Evolutionary conservation across 2,797 vertebrate species (phyloP).

Genomic region (Helostoma temminkii): DNA sequence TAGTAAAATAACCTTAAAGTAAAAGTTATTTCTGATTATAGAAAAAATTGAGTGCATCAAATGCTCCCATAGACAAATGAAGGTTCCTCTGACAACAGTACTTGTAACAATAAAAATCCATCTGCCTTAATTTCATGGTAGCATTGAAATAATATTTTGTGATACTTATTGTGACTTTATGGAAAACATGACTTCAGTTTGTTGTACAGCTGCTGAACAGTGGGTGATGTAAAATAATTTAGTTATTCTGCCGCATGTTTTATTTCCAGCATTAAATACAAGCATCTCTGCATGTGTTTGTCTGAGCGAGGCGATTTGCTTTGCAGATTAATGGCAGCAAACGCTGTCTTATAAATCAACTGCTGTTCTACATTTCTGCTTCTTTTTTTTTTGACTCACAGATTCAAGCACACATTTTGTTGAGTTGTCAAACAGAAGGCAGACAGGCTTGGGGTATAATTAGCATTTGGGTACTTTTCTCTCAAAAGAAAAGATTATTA

Average conservation of each 20-base stretch:
- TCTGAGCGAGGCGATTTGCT: conserved; percentile 32
- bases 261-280: conserved; percentile 60
- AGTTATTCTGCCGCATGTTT: conserved; percentile 53
- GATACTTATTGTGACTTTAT: conserved; percentile 19
- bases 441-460: not conserved
- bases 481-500: no score
- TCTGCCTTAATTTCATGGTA: no score
- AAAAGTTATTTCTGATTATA: no score
- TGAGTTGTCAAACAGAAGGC: conserved; percentile 12
- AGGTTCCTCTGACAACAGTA: no score
- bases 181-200: conserved; percentile 16
- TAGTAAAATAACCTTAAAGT: no score
- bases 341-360: conserved; percentile 53
- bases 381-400: conserved; percentile 15
- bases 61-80: no score
- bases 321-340: conserved; percentile 58
- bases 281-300: conserved; percentile 25
- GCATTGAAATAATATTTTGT: conserved; percentile 43
- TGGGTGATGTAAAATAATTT: conserved; percentile 34
- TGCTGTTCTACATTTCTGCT: conserved; percentile 12
- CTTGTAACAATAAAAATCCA: no score
- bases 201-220: conserved; percentile 52
- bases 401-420: conserved; percentile 4
- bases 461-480: conserved; percentile 2
- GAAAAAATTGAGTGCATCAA: no score